These are phyloP conservation scores for Dasypolia templi DNA, from an alignment of 2,888 invertebrate genomes.

Conservation along the genomic window DNA sequence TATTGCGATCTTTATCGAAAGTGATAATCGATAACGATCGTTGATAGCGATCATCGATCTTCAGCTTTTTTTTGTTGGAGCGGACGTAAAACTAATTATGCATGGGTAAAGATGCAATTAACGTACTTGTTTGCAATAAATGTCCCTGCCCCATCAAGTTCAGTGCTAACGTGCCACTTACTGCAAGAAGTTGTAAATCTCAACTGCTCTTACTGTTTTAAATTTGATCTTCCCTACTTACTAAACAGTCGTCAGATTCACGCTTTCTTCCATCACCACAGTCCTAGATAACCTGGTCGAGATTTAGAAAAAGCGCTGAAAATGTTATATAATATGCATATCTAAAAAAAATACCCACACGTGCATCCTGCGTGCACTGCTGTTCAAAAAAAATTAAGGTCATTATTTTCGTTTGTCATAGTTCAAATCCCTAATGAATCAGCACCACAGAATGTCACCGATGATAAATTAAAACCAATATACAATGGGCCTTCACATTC, in stretches of 20 bases:
- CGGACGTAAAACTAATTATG: slow-evolving; percentile 17
- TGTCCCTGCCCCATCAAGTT: slow-evolving; percentile 76
- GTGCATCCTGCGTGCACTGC: slow-evolving; percentile 79
- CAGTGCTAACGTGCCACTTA: slow-evolving; percentile 75
- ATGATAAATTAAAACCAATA: slow-evolving; percentile 59
- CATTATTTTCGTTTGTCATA: slow-evolving; percentile 35
- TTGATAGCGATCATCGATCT: slow-evolving; percentile 46
- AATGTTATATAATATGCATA: slow-evolving; percentile 73
- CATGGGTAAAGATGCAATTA: slow-evolving; percentile 22
- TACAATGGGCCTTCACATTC: slow-evolving; percentile 49
- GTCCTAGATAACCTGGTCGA: slow-evolving; percentile 72
- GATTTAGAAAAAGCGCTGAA: slow-evolving; percentile 78
- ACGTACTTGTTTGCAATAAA: slow-evolving; percentile 26
- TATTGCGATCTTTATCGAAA: slow-evolving; percentile 53
- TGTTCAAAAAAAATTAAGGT: slow-evolving; percentile 67
- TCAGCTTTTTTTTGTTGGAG: slow-evolving; percentile 45
- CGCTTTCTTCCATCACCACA: slow-evolving; percentile 42
- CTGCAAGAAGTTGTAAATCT: slow-evolving; percentile 89
- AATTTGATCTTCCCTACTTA: slow-evolving; percentile 65
- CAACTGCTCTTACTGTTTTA: slow-evolving; percentile 75
- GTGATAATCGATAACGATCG: slow-evolving; percentile 41
- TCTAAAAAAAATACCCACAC: slow-evolving; percentile 80
- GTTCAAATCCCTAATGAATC: slow-evolving; percentile 76
- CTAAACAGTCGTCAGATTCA: slow-evolving; percentile 47
- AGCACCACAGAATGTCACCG: slow-evolving; percentile 63